A percentile compares a stretch with the other conserved stretches of the same genome.
These are phyloP conservation scores for Synergus japonicus DNA, from an alignment of 2,888 invertebrate genomes.

Conservation along the genomic window DNA sequence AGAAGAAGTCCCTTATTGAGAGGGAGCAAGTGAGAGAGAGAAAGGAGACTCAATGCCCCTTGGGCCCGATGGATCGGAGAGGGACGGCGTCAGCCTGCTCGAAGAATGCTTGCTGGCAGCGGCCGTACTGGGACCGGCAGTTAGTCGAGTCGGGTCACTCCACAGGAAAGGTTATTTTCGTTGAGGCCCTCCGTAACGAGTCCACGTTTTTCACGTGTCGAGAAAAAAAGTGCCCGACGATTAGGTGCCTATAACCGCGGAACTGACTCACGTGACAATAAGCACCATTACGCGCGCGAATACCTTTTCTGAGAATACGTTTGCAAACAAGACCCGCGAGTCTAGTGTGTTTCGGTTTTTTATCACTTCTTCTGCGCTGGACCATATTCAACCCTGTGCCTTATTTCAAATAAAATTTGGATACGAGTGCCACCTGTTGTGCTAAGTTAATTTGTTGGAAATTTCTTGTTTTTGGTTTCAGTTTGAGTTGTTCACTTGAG, in stretches of 20 bases:
- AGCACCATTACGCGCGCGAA: constrained; percentile 20
- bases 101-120: constrained; percentile 69
- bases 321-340: not conserved
- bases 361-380: constrained; percentile 4
- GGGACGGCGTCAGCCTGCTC: constrained; percentile 67
- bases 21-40: constrained; percentile 47
- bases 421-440: constrained; percentile 32
- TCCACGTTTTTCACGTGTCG: constrained; percentile 59
- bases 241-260: not conserved
- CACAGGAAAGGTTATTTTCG: constrained; percentile 67
- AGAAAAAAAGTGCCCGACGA: constrained; percentile 20
- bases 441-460: constrained; percentile 10
- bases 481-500: not conserved
- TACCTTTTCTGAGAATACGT: constrained; percentile 19
- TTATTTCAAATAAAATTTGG: constrained; percentile 5
- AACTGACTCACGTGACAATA: constrained; percentile 28
- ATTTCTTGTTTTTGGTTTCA: constrained; percentile 20
- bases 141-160: constrained; percentile 76
- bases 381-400: constrained; percentile 24
- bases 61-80: constrained; percentile 73
- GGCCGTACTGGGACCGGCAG: constrained; percentile 56
- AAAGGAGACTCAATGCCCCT: constrained; percentile 62
- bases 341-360: constrained; percentile 24
- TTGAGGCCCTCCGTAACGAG: constrained; percentile 60
- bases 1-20: constrained; percentile 39